Conservation (phyloP, 2,113 vertebrate genomes). For the Toxotes chatareus region DNA sequence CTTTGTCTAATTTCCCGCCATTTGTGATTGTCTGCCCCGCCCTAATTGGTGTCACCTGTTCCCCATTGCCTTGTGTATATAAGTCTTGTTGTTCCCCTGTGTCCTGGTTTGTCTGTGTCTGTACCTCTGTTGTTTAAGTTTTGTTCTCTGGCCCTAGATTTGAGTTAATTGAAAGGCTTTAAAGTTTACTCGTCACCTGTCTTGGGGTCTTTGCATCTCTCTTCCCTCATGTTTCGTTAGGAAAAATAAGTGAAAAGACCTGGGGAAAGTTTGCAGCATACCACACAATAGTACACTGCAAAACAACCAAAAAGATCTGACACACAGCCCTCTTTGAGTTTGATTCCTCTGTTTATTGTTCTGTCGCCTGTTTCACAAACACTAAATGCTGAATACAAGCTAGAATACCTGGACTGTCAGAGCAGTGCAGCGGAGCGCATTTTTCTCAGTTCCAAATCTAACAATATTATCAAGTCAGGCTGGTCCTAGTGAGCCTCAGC, state of each 20-base stretch:
- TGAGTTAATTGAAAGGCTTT: no score
- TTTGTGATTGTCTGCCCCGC: no score
- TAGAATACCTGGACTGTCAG: not conserved
- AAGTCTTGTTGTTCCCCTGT: no score
- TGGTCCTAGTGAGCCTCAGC: not conserved
- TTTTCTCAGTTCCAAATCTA: not conserved
- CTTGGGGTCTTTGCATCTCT: no score
- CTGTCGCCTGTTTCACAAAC: not conserved
- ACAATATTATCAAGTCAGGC: not conserved
- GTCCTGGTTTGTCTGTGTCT: no score
- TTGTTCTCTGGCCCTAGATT: no score
- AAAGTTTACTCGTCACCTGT: no score
- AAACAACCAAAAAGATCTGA: not conserved
- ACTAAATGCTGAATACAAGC: not conserved
- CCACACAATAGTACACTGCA: not conserved
- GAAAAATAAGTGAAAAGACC: conserved; percentile 2
- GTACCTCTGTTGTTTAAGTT: no score
- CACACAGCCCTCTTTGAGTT: not conserved
- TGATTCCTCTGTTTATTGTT: not conserved
- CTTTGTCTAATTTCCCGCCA: no score
- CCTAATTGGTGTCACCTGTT: no score
- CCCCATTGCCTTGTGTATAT: no score
- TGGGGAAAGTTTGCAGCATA: not conserved
- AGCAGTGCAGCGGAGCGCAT: not conserved
- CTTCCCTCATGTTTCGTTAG: no score